Base-by-base conservation (phyloP, 30 jellyfish, hydroid and myxozoan species). In the Haliclystus octoradiatus region DNA sequence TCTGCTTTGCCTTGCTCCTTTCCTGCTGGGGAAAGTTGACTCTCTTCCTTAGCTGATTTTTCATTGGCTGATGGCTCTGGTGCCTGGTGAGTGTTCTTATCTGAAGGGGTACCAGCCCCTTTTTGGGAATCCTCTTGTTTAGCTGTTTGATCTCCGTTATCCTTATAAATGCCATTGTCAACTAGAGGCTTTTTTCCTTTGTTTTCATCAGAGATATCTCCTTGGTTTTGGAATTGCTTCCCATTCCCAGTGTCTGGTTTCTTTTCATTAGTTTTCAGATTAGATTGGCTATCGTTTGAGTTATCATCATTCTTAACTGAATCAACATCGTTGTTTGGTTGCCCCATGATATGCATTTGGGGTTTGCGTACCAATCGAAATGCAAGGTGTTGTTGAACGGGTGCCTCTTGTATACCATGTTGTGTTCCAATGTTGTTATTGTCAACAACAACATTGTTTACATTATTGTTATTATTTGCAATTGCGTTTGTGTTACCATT, bases 71-170 rank as follows among this genome's bases (percentile, higher is more conserved):
- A 22, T 22, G 23, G 66, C 31, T 25, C 66, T 31, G 26, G 66
- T 22, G 26, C 65, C 3, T 22, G 23, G 24, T 26, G 23, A 7
- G 19, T 13, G 65, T 29, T 29, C 64, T 64, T 31, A 12, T 64
- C 73, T 29, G 69, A 63, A 33, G 69, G 52, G 63, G 13, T 47
- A 7, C 26, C 66, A 15, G 34, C 60, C 68, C 27, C 49, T 53
- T 57, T 68, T 78, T 9, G 57, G 9, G 14, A 19, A 19, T 40
- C 57, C 14, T 40, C 57, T 40, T 40, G 57, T 40, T 40, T 9
- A 40, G 14, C 19, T 9, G 57, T 5, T 40, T 9, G 57, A 40
- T 40, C 19, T 40, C 14, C 14, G 19, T 40, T 40, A 9, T 40
- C 57, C n/a, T n/a, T n/a, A n/a, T n/a, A n/a, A n/a, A n/a, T n/a